A percentile compares a stretch with the other conserved stretches of the same genome.
Evolutionary conservation across 2,888 invertebrate species (phyloP).

Genomic region (Luffia ferchaultella): DNA sequence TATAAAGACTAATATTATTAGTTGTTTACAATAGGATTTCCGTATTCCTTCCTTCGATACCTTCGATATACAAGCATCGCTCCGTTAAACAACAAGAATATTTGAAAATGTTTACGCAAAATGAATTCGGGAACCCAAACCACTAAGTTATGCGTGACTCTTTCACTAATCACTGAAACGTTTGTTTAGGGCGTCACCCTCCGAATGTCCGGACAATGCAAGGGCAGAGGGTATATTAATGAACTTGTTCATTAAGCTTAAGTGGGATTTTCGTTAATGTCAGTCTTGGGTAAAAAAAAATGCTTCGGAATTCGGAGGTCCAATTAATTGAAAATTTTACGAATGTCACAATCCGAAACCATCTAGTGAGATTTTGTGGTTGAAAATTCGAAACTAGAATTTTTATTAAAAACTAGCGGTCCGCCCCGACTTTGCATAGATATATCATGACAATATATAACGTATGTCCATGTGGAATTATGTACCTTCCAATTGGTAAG

Average conservation of each 20-base stretch:
- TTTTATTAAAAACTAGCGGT: too few relatives aligned
- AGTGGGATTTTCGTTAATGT: constrained; percentile 49
- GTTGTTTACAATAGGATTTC: not conserved
- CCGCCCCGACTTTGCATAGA: too few relatives aligned
- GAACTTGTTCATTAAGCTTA: constrained; percentile 55
- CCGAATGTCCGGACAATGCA: constrained; percentile 9
- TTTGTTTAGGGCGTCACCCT: constrained; percentile 23
- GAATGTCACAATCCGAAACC: too few relatives aligned
- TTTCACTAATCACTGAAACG: constrained; percentile 6
- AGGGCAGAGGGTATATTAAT: constrained; percentile 38
- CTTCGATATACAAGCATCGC: too few relatives aligned
- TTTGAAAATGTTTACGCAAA: too few relatives aligned
- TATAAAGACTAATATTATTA: constrained; percentile 1
- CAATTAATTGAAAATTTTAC: not conserved
- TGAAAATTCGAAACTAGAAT: too few relatives aligned
- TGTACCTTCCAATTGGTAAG: too few relatives aligned
- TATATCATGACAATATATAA: too few relatives aligned
- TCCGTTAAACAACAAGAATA: too few relatives aligned
- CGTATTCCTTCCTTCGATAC: constrained; percentile 13
- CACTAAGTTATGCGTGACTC: not conserved
- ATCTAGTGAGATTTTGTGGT: too few relatives aligned
- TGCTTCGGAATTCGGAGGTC: not conserved
- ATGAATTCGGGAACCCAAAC: constrained; percentile 8
- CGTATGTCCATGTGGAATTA: too few relatives aligned
- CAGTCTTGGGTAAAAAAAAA: constrained; percentile 4